Evolutionary conservation across 2,797 vertebrate species (phyloP), one percentile per base, ranked within the genome.

Genomic region (Neostethus bicornis): DNA sequence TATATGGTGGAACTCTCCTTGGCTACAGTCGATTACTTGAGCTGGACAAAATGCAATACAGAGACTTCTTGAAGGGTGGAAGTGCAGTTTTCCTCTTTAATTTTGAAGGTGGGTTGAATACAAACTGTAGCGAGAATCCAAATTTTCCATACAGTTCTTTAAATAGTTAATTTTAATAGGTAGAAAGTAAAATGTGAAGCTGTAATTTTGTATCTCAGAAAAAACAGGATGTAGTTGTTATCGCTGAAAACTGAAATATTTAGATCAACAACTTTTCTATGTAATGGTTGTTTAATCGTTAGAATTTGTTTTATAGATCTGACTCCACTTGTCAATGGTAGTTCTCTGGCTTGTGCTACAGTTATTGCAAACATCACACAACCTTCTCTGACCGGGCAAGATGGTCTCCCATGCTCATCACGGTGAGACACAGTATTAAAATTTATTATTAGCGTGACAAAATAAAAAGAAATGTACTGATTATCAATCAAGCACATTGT

Each of bases 251-350:
- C n/a, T n/a, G n/a, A n/a, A n/a, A n/a, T n/a, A n/a, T n/a, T n/a
- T n/a, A n/a, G n/a, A n/a, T n/a, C n/a, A n/a, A n/a, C n/a, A n/a
- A n/a, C n/a, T n/a, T n/a, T n/a, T n/a, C n/a, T n/a, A n/a, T n/a
- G n/a, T n/a, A n/a, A n/a, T n/a, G n/a, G n/a, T n/a, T n/a, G n/a
- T n/a, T n/a, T n/a, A n/a, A n/a, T n/a, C n/a, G n/a, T n/a, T n/a
- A n/a, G n/a, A n/a, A n/a, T n/a, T n/a, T n/a, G n/a, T 52, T 61
- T 28, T 2, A 24, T 44, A 85, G 83, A 85, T 69, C 16, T 85
- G n/a, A 68, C 49, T 23, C 65, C 79, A 25, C 25, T 83, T 0
- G 14, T 73, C 3, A 24, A 56, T 25, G 52, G 62, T 59, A 72
- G 9, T 37, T 3, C 7, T 46, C 29, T 81, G 1, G 74, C 80